A percentile compares a stretch with the other conserved stretches of the same genome.
phyloP scores from a whole-genome alignment of 2,113 vertebrate species.

The Thomomys bottae region DNA sequence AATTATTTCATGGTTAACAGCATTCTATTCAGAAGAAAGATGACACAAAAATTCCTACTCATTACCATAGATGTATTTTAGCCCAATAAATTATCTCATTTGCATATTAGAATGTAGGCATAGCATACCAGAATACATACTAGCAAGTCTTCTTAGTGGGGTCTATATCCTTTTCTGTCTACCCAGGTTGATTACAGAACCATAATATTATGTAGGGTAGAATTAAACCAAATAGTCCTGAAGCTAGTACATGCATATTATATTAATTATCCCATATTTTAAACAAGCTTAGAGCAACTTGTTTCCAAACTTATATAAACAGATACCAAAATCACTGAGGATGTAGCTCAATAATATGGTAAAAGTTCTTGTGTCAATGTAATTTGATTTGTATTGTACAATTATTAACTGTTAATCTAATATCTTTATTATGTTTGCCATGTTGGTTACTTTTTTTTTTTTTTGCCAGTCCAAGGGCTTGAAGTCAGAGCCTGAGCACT shows the following conservation, averaged over 20 bases:
- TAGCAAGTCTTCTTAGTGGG: not conserved
- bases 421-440: not conserved
- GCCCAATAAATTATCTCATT: not conserved
- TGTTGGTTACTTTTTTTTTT: slow-evolving; percentile 41
- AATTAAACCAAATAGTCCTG: slow-evolving; percentile 19
- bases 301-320: not conserved
- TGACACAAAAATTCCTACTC: not conserved
- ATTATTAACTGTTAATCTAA: not conserved
- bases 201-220: not conserved
- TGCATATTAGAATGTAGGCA: not conserved
- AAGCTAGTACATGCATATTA: not conserved
- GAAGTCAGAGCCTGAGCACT: no score
- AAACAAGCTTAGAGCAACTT: not conserved
- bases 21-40: not conserved
- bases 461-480: no score
- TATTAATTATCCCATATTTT: no score
- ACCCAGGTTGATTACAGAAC: not conserved
- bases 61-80: not conserved
- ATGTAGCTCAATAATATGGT: not conserved
- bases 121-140: not conserved
- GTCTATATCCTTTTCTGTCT: not conserved
- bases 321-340: not conserved
- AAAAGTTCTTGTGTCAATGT: not conserved
- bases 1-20: not conserved
- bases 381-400: slow-evolving; percentile 4